Conservation (phyloP, 2,113 vertebrate genomes). For the Speoplatyrhinus poulsoni region DNA sequence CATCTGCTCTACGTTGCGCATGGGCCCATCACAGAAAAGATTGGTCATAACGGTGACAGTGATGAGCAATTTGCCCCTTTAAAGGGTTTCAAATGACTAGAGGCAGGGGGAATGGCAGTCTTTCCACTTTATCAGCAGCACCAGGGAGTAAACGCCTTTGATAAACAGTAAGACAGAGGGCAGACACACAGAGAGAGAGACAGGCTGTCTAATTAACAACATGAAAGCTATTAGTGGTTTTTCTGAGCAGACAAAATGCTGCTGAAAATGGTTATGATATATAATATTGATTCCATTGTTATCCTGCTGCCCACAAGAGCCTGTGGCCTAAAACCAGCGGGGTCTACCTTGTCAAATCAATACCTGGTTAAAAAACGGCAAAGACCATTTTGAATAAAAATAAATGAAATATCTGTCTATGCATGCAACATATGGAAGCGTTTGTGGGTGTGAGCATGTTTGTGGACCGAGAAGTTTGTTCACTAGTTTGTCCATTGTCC, state of each 20-base stretch:
- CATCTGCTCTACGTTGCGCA: background rate
- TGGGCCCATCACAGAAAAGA: background rate
- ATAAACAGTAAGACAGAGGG: slow-evolving; percentile 11
- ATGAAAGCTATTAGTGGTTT: slow-evolving; percentile 4
- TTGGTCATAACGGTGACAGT: slow-evolving; percentile 19
- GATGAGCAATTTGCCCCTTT: slow-evolving; percentile 24
- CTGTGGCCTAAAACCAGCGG: slow-evolving; percentile 41
- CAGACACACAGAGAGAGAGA: no score
- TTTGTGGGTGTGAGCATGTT: background rate
- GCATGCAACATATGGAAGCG: background rate
- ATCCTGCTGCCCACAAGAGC: slow-evolving; percentile 31
- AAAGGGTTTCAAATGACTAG: slow-evolving; percentile 5
- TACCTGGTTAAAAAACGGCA: slow-evolving; percentile 50
- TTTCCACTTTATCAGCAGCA: slow-evolving; percentile 22
- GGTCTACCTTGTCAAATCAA: slow-evolving; percentile 58
- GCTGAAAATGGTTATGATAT: slow-evolving; percentile 46
- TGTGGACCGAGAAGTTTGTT: background rate
- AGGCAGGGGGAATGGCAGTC: background rate
- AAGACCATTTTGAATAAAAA: slow-evolving; percentile 20
- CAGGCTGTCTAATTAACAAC: background rate
- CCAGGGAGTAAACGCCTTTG: slow-evolving; percentile 23
- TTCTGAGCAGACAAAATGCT: slow-evolving; percentile 34
- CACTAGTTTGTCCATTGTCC: no score
- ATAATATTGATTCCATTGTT: slow-evolving; percentile 55
- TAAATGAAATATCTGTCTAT: slow-evolving; percentile 18